Evolutionary conservation across 2,113 vertebrate species (phyloP).

Genomic region (Cricetomys ansorgei): DNA sequence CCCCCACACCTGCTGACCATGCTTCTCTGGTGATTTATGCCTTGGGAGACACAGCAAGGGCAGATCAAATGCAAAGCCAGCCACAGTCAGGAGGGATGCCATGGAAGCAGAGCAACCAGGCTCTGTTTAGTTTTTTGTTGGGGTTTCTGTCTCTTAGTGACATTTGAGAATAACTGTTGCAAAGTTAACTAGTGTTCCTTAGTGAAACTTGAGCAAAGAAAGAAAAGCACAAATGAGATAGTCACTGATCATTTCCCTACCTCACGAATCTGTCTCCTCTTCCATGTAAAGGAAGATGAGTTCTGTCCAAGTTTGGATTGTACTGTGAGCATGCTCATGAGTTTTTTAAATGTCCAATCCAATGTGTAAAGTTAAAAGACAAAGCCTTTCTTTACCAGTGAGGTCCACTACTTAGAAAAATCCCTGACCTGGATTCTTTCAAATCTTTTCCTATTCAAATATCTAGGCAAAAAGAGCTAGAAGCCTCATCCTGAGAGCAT

Average conservation of each 20-base stretch:
- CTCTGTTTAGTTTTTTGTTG: not conserved
- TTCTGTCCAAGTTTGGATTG: not conserved
- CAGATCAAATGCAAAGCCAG: not conserved
- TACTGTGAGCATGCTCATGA: not conserved
- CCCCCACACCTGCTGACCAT: not conserved
- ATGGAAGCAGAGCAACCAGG: not conserved
- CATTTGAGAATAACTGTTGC: conserved; percentile 51
- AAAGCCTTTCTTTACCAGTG: not conserved
- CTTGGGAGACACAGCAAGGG: not conserved
- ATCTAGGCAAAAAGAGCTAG: not conserved
- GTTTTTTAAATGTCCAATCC: not conserved
- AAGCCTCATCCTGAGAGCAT: not conserved
- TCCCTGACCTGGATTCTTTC: not conserved
- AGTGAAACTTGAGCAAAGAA: not conserved
- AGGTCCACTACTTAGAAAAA: not conserved
- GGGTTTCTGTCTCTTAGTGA: not conserved
- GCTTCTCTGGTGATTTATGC: not conserved
- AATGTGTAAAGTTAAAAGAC: not conserved
- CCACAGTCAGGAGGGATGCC: not conserved
- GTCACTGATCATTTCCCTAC: not conserved
- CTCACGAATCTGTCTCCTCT: not conserved
- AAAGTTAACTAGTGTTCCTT: not conserved
- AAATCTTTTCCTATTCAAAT: not conserved
- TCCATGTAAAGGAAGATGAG: not conserved
- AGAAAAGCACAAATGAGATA: not conserved